These are phyloP conservation scores for Dendronephthya gigantea DNA, from an alignment of 64 coral and sea anemone genomes.

Conservation along the genomic window DNA sequence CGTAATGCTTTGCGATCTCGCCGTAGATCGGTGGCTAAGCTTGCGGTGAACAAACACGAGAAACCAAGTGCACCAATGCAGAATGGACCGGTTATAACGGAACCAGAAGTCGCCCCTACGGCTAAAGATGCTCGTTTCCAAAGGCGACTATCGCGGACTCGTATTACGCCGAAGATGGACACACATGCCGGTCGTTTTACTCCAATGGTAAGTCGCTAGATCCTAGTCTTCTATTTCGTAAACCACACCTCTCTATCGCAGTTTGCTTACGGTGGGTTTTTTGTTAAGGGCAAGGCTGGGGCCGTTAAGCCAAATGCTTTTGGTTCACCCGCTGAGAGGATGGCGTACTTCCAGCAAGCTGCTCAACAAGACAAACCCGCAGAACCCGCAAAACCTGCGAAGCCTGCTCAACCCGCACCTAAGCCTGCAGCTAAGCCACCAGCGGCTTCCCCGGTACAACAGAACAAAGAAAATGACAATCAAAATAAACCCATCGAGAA, in stretches of 20 bases:
- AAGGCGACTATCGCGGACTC: neutral
- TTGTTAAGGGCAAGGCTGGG: neutral
- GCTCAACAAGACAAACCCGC: neutral
- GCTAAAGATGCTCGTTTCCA: constrained; percentile 10
- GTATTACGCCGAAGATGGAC: constrained; percentile 6
- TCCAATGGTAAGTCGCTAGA: neutral
- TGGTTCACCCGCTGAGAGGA: neutral
- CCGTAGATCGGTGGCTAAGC: neutral
- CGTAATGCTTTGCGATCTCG: constrained; percentile 3
- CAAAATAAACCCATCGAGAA: neutral
- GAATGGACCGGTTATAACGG: neutral
- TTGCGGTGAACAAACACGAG: neutral
- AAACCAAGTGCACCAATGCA: neutral
- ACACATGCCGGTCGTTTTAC: neutral
- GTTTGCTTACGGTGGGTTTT: too few species aligned
- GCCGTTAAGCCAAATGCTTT: neutral
- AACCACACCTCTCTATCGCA: too few species aligned
- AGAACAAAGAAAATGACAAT: neutral
- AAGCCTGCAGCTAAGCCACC: neutral
- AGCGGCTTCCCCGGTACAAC: neutral
- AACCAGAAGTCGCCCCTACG: neutral
- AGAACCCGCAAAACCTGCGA: neutral
- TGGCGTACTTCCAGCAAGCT: constrained; percentile 4
- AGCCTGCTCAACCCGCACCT: neutral
- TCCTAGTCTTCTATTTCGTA: too few species aligned